Evolutionary conservation across 2,113 vertebrate genomes (phyloP).

Genomic region (Prunella himalayana): DNA sequence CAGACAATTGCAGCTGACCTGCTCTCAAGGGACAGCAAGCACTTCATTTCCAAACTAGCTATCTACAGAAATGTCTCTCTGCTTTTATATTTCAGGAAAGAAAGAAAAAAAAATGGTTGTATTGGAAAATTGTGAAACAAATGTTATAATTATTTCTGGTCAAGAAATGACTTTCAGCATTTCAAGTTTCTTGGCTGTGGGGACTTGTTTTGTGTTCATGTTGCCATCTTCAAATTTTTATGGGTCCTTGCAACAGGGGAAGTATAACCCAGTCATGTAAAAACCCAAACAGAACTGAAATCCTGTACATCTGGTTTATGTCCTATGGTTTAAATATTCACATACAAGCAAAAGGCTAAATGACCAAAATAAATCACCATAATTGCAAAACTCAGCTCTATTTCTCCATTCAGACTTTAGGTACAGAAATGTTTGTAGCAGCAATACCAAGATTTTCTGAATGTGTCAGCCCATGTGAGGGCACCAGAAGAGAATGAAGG

Average conservation of each 20-base stretch:
- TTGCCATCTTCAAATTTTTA: background rate
- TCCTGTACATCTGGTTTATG: background rate
- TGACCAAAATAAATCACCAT: background rate
- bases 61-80: background rate
- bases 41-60: background rate
- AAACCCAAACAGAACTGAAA: background rate
- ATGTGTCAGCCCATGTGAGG: background rate
- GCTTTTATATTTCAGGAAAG: background rate
- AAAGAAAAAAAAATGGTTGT: background rate
- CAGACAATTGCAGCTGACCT: background rate
- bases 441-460: background rate
- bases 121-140: background rate
- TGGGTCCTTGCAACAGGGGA: background rate
- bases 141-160: background rate
- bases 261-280: background rate
- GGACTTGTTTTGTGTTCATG: background rate
- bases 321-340: background rate
- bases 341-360: background rate
- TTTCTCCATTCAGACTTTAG: background rate
- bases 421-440: background rate
- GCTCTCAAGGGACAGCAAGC: background rate
- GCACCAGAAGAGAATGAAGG: background rate
- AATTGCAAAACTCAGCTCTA: background rate
- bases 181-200: background rate
- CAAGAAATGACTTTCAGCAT: background rate